Base-by-base conservation (phyloP, 2,113 vertebrate genomes). In the Talpa occidentalis region DNA sequence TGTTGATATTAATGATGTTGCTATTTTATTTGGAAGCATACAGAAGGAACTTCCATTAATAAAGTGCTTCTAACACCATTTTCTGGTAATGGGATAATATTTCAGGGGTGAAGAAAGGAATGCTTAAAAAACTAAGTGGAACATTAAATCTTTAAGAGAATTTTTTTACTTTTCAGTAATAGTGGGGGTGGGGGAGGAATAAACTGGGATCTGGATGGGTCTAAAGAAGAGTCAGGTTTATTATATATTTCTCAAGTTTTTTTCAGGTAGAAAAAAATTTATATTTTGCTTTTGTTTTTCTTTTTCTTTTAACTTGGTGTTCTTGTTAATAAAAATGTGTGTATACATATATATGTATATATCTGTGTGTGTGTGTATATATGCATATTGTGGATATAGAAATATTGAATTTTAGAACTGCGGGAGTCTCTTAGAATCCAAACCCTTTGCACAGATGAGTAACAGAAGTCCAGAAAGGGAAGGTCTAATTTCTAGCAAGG, bases 41-140 rank as follows among this genome's bases (percentile, higher is more conserved):
- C 26, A 69, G 15, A 88, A 83, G 47, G 72, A 94, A 96, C 88
- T 92, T 66, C 10, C 35, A n/a, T 82, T 66, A 97, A 93, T 96
- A 97, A 95, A 96, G 60, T 90, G 30, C 49, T 95, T 93, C 82
- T 97, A 80, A 84, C 47, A 52, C 47, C 64, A 78, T 73, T 94
- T 66, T 72, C 70, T 93, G n/a, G 49, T 77, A 97, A 87, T 88
- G 66, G 26, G 56, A 12, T 19, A 88, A 40, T 89, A 94, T 96
- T 93, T 97, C 79, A 91, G 4, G 3, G 40, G 32, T 1, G 2
- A 93, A 89, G 30, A 94, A 95, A 94, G 72, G 16, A 62, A 72
- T 74, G 90, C 93, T 72, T 80, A 32, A 32, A 74, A 95, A 35
- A 60, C 49, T 73, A 87, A 92, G 62, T 42, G 70, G 28, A 79